These are phyloP conservation scores for Protophormia terraenovae DNA, from an alignment of 2,888 invertebrate genomes.

Conservation along the genomic window DNA sequence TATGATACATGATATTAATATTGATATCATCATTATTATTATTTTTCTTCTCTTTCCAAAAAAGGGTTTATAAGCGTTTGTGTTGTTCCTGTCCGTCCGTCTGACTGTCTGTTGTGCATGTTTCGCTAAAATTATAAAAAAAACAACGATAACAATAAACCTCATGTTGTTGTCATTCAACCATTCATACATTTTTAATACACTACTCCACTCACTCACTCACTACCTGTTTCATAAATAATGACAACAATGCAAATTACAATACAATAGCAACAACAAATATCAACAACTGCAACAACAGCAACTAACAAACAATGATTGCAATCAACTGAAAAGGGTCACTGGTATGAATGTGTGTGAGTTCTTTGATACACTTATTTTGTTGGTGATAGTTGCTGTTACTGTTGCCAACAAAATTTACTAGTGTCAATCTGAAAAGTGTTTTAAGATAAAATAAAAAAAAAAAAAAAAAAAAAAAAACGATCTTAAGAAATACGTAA, in stretches of 20 bases:
- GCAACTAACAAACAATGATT: conserved; percentile 42
- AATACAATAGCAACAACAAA: conserved; percentile 6
- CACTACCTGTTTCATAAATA: conserved; percentile 49
- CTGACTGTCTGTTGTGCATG: conserved; percentile 10
- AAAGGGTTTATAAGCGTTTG: neutral
- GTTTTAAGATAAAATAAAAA: no score
- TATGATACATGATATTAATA: conserved; percentile 38
- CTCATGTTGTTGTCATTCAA: conserved; percentile 24
- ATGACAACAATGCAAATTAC: conserved; percentile 55
- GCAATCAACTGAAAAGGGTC: conserved; percentile 55
- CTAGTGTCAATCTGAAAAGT: neutral
- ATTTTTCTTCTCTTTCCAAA: neutral
- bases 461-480: no score
- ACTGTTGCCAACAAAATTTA: conserved; percentile 14
- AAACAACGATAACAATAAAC: conserved; percentile 35
- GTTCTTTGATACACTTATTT: neutral
- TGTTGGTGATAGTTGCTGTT: conserved; percentile 19
- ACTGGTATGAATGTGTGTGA: conserved; percentile 29
- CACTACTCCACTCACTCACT: neutral
- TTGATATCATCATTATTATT: conserved; percentile 18
- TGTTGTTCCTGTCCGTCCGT: neutral
- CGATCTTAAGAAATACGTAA: no score
- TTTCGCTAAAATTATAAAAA: conserved; percentile 21
- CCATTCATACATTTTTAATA: conserved; percentile 32
- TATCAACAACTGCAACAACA: conserved; percentile 13